phyloP scores from a whole-genome alignment of 2,797 vertebrate genomes.

The Mus minutoides region DNA sequence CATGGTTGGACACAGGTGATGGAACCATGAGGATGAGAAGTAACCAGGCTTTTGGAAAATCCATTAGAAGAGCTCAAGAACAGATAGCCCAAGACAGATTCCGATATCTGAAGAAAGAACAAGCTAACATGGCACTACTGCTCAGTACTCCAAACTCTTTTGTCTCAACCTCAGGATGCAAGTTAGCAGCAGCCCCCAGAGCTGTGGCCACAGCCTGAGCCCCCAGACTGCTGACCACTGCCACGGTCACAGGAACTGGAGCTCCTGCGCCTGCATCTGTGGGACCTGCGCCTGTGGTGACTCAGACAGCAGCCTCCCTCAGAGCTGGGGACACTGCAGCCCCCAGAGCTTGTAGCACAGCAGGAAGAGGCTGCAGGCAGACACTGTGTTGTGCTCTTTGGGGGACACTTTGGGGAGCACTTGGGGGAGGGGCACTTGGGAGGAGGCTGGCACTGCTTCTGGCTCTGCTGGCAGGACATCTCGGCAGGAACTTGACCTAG shows the following conservation, averaged over 20 bases:
- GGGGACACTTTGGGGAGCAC: not conserved
- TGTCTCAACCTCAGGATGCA: not conserved
- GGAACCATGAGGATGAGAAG: not conserved
- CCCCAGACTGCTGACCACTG: constrained; percentile 9
- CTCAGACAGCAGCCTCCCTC: constrained; percentile 47
- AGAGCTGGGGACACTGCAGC: constrained; percentile 33
- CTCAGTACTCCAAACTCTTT: not conserved
- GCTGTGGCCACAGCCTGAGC: constrained; percentile 18
- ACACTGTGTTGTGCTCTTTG: not conserved
- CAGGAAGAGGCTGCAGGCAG: not conserved
- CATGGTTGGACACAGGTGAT: not conserved
- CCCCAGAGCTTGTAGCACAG: no score
- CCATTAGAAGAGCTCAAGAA: fast-evolving
- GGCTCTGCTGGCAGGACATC: constrained; percentile 56
- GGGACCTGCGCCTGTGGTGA: constrained; percentile 23
- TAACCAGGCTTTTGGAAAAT: not conserved
- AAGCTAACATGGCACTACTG: fast-evolving
- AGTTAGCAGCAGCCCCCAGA: not conserved
- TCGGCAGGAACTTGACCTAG: not conserved
- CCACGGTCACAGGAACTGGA: not conserved
- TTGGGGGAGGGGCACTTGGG: constrained; percentile 14
- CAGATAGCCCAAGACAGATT: not conserved
- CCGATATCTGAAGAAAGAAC: not conserved
- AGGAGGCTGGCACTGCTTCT: constrained; percentile 16
- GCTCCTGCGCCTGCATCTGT: not conserved